phyloP scores from a whole-genome alignment of 1,140 invertebrate species.

The Thereuonema tuberculata region DNA sequence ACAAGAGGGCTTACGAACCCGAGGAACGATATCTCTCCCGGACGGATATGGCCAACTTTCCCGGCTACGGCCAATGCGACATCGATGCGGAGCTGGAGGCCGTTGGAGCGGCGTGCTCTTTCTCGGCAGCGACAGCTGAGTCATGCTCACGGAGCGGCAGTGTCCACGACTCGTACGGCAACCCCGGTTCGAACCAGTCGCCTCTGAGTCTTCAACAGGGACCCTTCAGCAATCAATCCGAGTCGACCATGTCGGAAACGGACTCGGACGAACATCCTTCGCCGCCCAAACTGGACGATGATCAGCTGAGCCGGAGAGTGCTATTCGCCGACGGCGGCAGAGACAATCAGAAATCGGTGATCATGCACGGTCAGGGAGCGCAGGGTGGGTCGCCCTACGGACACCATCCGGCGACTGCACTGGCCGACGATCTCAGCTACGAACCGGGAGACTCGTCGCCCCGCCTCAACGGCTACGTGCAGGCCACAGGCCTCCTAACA shows the following conservation, averaged over 20 bases:
- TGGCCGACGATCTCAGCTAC: background rate
- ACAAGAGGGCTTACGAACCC: background rate
- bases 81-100: background rate
- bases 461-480: background rate
- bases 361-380: constrained; percentile 21
- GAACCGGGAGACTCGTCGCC: background rate
- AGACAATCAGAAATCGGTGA: constrained; percentile 20
- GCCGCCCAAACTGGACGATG: background rate
- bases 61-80: background rate
- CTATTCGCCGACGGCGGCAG: background rate
- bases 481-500: too few relatives aligned
- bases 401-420: constrained; percentile 11
- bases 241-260: constrained; percentile 14
- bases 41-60: background rate
- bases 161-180: background rate
- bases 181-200: constrained; percentile 1
- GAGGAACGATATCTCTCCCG: background rate
- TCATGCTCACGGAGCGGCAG: background rate
- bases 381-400: constrained; percentile 12
- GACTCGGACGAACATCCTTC: constrained; percentile 15
- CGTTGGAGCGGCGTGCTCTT: background rate
- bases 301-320: too few relatives aligned
- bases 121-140: background rate
- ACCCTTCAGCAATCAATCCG: constrained; percentile 18
- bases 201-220: constrained; percentile 2